phyloP scores from a whole-genome alignment of 2,113 vertebrate genomes.

The Ailuropoda melanoleuca region DNA sequence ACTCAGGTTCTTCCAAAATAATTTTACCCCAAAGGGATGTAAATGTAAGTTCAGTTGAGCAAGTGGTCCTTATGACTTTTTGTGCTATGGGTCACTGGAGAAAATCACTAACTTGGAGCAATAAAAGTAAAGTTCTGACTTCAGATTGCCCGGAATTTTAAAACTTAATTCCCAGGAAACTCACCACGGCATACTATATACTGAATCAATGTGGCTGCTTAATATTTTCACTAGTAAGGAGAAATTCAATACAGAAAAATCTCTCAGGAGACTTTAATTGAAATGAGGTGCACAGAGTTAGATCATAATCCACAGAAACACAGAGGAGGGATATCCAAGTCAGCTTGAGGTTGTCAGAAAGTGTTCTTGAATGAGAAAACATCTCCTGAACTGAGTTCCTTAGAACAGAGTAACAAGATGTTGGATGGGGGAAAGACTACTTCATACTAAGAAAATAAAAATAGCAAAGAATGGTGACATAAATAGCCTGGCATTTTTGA shows the following conservation, averaged over 20 bases:
- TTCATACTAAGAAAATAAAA: constrained; percentile 32
- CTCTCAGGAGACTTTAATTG: constrained; percentile 8
- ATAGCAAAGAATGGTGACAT: constrained; percentile 27
- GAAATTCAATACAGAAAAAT: constrained; percentile 31
- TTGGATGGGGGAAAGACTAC: not conserved
- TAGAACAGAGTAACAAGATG: not conserved
- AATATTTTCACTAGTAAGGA: constrained; percentile 47
- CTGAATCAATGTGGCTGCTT: constrained; percentile 42
- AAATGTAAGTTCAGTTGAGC: not conserved
- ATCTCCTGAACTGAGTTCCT: not conserved
- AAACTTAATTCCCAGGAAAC: constrained; percentile 27
- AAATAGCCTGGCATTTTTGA: constrained; percentile 32
- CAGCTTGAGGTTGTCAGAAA: not conserved
- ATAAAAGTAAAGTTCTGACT: constrained; percentile 1
- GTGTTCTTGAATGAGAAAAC: not conserved
- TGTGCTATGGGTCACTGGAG: not conserved
- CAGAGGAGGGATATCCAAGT: not conserved
- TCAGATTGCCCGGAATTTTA: constrained; percentile 39
- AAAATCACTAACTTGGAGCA: not conserved
- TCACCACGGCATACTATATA: not conserved
- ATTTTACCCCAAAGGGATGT: not conserved
- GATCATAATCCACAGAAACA: not conserved
- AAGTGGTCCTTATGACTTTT: not conserved
- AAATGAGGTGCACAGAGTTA: not conserved
- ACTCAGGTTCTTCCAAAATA: constrained; percentile 4